A percentile compares a stretch with the other conserved stretches of the same genome.
phyloP scores from a whole-genome alignment of 2,888 invertebrate species.

The Patella pellucida region DNA sequence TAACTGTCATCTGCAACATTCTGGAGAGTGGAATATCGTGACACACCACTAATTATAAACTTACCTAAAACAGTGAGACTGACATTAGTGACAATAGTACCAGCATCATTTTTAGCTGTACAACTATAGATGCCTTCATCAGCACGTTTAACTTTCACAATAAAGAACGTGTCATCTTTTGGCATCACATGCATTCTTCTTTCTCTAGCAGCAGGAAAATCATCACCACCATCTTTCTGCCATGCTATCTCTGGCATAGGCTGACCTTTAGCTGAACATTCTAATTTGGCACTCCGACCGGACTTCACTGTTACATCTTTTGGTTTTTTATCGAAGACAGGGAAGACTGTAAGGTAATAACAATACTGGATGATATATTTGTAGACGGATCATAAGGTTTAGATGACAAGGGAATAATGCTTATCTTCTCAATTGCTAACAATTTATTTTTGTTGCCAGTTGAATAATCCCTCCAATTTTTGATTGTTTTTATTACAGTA shows the following conservation, averaged over 20 bases:
- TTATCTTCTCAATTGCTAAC: no score
- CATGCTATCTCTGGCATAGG: conserved; percentile 79
- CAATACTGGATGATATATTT: no score
- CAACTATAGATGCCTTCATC: conserved; percentile 95
- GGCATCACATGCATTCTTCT: conserved; percentile 93
- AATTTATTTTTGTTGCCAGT: no score
- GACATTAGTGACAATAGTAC: conserved; percentile 87
- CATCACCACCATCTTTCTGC: conserved; percentile 72
- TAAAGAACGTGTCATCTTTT: conserved; percentile 91
- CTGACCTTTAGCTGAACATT: conserved; percentile 91
- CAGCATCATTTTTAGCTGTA: conserved; percentile 91
- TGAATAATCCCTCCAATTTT: no score
- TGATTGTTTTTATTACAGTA: no score
- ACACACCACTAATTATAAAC: conserved; percentile 27
- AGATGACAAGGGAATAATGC: no score
- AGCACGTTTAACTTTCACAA: conserved; percentile 87
- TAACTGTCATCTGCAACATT: no score
- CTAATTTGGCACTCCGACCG: conserved; percentile 87
- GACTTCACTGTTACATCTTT: conserved; percentile 86
- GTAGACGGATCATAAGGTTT: no score
- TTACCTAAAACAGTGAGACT: conserved; percentile 81
- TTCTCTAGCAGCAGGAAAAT: conserved; percentile 93
- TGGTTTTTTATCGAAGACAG: conserved; percentile 87
- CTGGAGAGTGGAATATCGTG: no score
- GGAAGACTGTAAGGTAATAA: conserved; percentile 78